These are phyloP conservation scores for Tetropium fuscum DNA, from an alignment of 2,888 invertebrate species.

Conservation along the genomic window DNA sequence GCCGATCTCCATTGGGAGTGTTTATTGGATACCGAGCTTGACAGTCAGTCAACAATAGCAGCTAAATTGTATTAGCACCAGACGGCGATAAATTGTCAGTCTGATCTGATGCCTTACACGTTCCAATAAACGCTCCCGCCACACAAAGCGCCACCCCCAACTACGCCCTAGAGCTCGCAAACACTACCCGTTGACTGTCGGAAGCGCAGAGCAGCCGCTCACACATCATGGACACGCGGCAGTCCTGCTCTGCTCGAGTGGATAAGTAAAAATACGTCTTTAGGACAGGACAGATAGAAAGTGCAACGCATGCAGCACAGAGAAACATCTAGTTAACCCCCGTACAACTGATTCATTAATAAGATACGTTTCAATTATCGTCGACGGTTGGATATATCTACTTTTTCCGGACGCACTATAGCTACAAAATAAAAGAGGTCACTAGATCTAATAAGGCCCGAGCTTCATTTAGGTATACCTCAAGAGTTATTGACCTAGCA, in stretches of 20 bases:
- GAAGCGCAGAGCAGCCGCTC: slow-evolving; percentile 26
- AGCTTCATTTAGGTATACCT: too few species aligned
- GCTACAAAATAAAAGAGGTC: too few species aligned
- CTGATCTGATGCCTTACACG: neutral
- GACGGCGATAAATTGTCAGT: too few species aligned
- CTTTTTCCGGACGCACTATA: too few species aligned
- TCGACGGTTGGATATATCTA: too few species aligned
- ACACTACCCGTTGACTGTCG: slow-evolving; percentile 21
- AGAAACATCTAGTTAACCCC: slow-evolving; percentile 53
- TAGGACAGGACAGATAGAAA: slow-evolving; percentile 53
- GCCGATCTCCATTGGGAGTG: slow-evolving; percentile 9
- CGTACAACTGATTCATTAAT: too few species aligned
- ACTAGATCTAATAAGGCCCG: too few species aligned
- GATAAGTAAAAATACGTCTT: slow-evolving; percentile 27
- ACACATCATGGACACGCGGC: slow-evolving; percentile 51
- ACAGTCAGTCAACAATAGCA: neutral
- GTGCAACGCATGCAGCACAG: slow-evolving; percentile 62
- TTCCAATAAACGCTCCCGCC: slow-evolving; percentile 2
- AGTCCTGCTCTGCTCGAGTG: slow-evolving; percentile 56
- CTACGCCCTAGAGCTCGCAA: slow-evolving; percentile 23
- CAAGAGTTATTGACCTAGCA: too few species aligned
- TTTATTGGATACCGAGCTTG: neutral
- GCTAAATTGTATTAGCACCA: neutral
- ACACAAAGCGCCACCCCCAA: slow-evolving; percentile 17
- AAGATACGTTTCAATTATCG: too few species aligned